Base-by-base conservation (phyloP, 2,888 invertebrate species). In the Thereva nobilitata region DNA sequence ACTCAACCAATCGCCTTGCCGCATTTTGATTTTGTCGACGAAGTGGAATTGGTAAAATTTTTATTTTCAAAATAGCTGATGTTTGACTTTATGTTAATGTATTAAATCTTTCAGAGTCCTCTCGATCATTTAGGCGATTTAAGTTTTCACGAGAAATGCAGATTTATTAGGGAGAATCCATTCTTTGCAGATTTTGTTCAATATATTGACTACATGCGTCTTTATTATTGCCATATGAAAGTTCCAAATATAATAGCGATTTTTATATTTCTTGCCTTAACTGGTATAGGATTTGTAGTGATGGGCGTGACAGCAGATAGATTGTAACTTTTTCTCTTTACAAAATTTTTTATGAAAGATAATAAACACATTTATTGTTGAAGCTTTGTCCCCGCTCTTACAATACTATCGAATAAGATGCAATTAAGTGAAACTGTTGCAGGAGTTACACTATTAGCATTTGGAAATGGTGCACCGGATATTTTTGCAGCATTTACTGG, bases 381-480 rank as follows among this genome's bases (percentile, higher is more conserved):
- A 72, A 86, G 86, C 70, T 83, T 86, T 71, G 85, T 85, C 68
- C 85, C 85, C n/a, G 78, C 84, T 1, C 72, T 86, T 7, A 78
- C 83, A 54, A 79, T 82, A 6, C 79, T 86, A 38, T 80, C 85
- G 1, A 73, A 77, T 56, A 73, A 80, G 1, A 71, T 85, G 50
- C 76, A 76, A 37, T 74, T 86, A 55, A 85, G 84, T 64, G 84
- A 86, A 70, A 84, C 81, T 72, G 79, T 85, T 41, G 85, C 86
- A 6, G 89, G 89, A 3, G 87, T 88, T 6, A 89, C 88, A n/a
- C 82, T 89, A 71, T 75, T 89, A 72, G 88, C 89, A 0, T 86
- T 89, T 75, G 89, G 89, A 23, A 89, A 89, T 75, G 88, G 88
- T 49, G 85, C 88, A 0, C 87, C 89, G 4, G 89, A 89, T 76